Base-by-base conservation (phyloP, 2,113 vertebrate species). In the Onychostoma macrolepis region DNA sequence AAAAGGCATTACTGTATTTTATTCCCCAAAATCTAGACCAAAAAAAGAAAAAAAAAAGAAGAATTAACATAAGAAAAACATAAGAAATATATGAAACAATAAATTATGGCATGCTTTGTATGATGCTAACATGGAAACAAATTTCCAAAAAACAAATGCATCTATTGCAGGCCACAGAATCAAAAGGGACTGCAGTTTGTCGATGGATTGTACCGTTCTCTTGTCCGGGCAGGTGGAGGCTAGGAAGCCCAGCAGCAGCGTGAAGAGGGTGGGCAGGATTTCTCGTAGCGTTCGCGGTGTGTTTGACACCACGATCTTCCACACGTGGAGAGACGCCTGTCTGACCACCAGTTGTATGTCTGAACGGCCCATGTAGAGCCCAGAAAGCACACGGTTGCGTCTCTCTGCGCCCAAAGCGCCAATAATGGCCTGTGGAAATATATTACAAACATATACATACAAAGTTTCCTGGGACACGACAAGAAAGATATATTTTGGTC, bases 241-340 rank as follows among this genome's bases (percentile, higher is more conserved):
- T 92, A 99, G 91, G 92, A 99, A 99, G 65, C 98, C 98, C 92
- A 99, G 94, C 89, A 99, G 94, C 13, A 99, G 96, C 21, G 95
- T 93, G 85, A 99, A 99, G 86, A 99, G 97, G 0, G 98, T 99
- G 0, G 98, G 98, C 86, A 99, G 90, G 92, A 99, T 99, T 91
- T 99, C 98, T 0, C 98, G 94, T 10, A 99, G 95, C 0, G 98
- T 99, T 86, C 98, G 97, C 36, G 98, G 98, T 0, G 98, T 99
- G 92, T 99, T 99, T 15, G 98, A 96, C 75, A 99, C 98, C 0
- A 99, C 98, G 0, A 99, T 99, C 95, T 99, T 99, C 98, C 98
- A 99, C 82, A 99, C 98, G 0, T 99, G 98, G 26, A 99, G 91
- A 4, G 98, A 99, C 4, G 98, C 98, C 89, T 99, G 98, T 9